These are phyloP conservation scores for Lasiurus borealis DNA, from an alignment of 2,113 vertebrate genomes.

Conservation along the genomic window DNA sequence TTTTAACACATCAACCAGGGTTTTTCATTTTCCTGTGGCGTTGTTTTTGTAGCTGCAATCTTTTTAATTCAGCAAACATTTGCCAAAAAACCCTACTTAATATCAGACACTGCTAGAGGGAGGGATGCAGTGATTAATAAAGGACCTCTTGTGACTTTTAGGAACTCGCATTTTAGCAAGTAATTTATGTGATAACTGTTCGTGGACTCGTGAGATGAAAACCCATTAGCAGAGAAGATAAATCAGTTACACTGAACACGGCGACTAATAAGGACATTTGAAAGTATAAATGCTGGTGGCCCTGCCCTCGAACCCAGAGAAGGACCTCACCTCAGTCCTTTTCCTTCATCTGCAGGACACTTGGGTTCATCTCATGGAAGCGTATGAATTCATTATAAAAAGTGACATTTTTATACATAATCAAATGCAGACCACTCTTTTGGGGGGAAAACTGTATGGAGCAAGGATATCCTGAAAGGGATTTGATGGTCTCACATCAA, in stretches of 20 bases:
- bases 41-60: background rate
- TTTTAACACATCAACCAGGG: background rate
- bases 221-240: background rate
- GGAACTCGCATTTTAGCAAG: background rate
- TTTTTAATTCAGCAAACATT: background rate
- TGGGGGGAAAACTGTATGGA: background rate
- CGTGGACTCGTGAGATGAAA: background rate
- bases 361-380: background rate
- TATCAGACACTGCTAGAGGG: background rate
- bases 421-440: background rate
- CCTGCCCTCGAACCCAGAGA: accelerated
- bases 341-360: background rate
- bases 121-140: background rate
- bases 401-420: background rate
- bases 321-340: background rate
- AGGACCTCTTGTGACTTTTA: background rate
- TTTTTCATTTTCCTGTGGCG: background rate
- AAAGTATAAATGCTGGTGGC: accelerated
- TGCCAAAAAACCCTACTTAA: background rate
- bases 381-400: background rate
- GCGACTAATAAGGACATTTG: background rate
- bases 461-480: background rate
- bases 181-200: background rate
- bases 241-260: background rate
- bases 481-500: background rate